Percentiles rank a stretch among this genome's conserved stretches.
Conservation (phyloP, 2,888 invertebrate species). For the Xylota sylvarum region DNA sequence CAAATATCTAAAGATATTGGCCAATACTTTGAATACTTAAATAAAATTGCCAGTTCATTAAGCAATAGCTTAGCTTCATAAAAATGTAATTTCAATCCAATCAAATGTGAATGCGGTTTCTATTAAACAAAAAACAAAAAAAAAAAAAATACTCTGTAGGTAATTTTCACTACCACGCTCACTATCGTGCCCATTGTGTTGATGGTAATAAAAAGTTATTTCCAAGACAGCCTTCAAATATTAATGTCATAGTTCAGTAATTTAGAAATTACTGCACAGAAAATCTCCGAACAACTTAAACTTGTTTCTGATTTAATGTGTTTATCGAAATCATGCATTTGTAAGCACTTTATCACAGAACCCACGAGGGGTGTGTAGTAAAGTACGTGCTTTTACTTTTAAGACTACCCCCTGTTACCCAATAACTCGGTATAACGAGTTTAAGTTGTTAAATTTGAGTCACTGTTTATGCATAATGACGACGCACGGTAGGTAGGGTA, state of each 20-base stretch:
- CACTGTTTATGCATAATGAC: neutral
- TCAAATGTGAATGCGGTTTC: neutral
- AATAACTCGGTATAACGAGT: constrained; percentile 18
- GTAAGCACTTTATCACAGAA: constrained; percentile 3
- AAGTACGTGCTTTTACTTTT: constrained; percentile 17
- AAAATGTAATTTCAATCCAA: neutral
- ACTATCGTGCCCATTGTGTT: neutral
- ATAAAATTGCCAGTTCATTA: neutral
- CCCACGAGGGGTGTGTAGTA: neutral
- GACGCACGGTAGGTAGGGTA: neutral
- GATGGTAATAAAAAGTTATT: constrained; percentile 6
- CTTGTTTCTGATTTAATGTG: constrained; percentile 13
- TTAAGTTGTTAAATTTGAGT: neutral
- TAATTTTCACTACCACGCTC: neutral
- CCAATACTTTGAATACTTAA: neutral
- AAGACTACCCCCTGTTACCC: neutral
- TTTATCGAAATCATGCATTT: constrained; percentile 8
- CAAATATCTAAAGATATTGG: neutral
- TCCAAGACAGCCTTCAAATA: constrained; percentile 11
- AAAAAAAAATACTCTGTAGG: neutral
- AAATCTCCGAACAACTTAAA: neutral
- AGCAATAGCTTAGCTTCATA: neutral
- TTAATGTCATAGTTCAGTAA: constrained; percentile 28
- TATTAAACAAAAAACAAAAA: neutral
- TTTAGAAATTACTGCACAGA: neutral